Evolutionary conservation across 2,888 invertebrate species (phyloP).

Genomic region (Caenorhabditis sp.): DNA sequence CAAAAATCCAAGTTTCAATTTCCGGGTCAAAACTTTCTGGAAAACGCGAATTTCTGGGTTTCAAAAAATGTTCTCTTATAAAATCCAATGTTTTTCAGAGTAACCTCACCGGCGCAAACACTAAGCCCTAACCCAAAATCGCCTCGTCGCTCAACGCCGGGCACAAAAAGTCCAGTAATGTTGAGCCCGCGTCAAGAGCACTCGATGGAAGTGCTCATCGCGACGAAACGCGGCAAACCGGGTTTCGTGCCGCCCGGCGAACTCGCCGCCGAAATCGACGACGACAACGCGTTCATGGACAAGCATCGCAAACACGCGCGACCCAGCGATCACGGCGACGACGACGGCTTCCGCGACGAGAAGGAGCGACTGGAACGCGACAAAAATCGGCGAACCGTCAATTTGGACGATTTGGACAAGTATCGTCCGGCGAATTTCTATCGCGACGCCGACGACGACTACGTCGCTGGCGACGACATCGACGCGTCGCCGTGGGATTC

Average conservation of each 20-base stretch:
- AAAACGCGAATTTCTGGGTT: too few species aligned
- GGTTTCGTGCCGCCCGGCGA: constrained; percentile 55
- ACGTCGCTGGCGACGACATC: constrained; percentile 56
- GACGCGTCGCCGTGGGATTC: constrained; percentile 72
- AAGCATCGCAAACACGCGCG: constrained; percentile 45
- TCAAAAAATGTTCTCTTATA: not conserved
- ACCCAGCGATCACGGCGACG: constrained; percentile 27
- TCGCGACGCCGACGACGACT: constrained; percentile 58
- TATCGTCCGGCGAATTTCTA: constrained; percentile 62
- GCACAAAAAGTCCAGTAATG: constrained; percentile 65
- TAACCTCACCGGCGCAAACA: constrained; percentile 33
- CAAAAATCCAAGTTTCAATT: too few species aligned
- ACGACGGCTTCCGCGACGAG: constrained; percentile 52
- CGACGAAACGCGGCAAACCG: constrained; percentile 63
- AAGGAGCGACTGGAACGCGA: constrained; percentile 62
- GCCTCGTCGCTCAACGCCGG: constrained; percentile 53
- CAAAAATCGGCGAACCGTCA: constrained; percentile 40
- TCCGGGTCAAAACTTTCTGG: too few species aligned
- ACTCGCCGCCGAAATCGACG: constrained; percentile 50
- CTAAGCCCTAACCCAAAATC: constrained; percentile 45
- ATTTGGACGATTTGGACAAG: constrained; percentile 53
- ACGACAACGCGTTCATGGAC: constrained; percentile 56
- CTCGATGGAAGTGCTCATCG: constrained; percentile 68
- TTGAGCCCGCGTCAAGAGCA: constrained; percentile 65
- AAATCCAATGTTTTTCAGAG: constrained; percentile 3